Evolutionary conservation across 2,113 vertebrate genomes (phyloP), one percentile per base, ranked within the genome.

Genomic region (Rhinolophus ferrumequinum): DNA sequence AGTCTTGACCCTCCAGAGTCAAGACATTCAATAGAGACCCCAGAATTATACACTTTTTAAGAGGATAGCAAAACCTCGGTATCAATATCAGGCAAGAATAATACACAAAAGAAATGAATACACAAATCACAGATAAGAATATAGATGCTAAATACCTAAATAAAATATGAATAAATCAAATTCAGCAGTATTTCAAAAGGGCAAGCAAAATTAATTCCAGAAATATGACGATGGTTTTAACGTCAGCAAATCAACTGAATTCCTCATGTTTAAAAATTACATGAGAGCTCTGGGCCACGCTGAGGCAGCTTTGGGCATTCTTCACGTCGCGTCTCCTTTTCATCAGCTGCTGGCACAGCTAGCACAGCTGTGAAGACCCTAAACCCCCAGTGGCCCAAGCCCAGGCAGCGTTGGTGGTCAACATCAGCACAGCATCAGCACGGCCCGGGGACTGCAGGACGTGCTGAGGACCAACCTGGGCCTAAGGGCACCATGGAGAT

Each of bases 161-260:
- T 52, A 76, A 75, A 91, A 50, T 47, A 58, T 12, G 10, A 84
- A 44, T 50, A 92, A 75, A 58, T 69, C 69, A 83, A 92, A 76
- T 41, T 41, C 24, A n/a, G 35, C 30, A 33, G 5, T 79, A 60
- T 79, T 95, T 87, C 38, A 56, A n/a, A 91, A 94, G 67, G 50
- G 52, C 44, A 73, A 76, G 22, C 24, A 66, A 44, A 94, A 93
- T 62, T 80, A 92, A 93, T 62, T 80, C 62, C 81, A 94, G 50
- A 96, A 80, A 92, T 30, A 21, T n/a, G 79, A 89, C 47, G 11
- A 79, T 60, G 54, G n/a, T 35, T 91, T 94, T 89, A 72, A 88
- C 33, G 54, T 82, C 69, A 89, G 41, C 38, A 82, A 79, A 86
- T 70, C 58, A 35, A 12, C 38, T 12, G 73, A 66, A 95, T 81